phyloP scores from a whole-genome alignment of 2,888 invertebrate species.

The Agrypnus murinus region DNA sequence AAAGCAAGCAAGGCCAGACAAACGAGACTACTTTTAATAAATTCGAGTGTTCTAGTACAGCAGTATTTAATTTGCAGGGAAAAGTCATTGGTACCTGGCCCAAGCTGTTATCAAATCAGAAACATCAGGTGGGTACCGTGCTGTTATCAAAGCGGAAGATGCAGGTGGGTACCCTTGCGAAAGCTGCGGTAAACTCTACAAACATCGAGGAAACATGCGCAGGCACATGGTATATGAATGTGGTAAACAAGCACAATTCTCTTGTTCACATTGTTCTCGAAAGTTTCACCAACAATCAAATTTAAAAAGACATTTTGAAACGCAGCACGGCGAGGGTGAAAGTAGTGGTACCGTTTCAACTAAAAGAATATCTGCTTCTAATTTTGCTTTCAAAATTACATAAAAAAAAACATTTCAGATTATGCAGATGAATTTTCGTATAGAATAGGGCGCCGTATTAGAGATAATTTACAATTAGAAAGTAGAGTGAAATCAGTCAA shows the following conservation, averaged over 20 bases:
- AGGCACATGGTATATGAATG: constrained; percentile 85
- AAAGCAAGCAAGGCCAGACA: no score
- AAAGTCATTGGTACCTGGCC: constrained; percentile 52
- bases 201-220: constrained; percentile 85
- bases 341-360: background rate
- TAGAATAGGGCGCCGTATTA: no score
- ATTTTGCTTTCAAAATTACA: constrained; percentile 37
- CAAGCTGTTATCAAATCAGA: constrained; percentile 28
- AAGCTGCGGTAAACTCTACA: constrained; percentile 88
- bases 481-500: no score
- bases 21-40: no score
- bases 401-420: no score
- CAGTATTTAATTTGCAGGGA: constrained; percentile 70
- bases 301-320: constrained; percentile 70
- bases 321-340: constrained; percentile 48
- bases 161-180: constrained; percentile 73
- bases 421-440: no score
- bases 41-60: constrained; percentile 62
- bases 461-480: no score
- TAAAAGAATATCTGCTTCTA: constrained; percentile 19
- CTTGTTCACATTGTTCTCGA: constrained; percentile 79
- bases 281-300: constrained; percentile 74
- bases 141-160: constrained; percentile 17
- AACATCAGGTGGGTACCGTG: constrained; percentile 64
- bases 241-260: constrained; percentile 78